Evolutionary conservation across 2,797 vertebrate species (phyloP), one percentile per base, ranked within the genome.

Genomic region (Fratercula arctica): DNA sequence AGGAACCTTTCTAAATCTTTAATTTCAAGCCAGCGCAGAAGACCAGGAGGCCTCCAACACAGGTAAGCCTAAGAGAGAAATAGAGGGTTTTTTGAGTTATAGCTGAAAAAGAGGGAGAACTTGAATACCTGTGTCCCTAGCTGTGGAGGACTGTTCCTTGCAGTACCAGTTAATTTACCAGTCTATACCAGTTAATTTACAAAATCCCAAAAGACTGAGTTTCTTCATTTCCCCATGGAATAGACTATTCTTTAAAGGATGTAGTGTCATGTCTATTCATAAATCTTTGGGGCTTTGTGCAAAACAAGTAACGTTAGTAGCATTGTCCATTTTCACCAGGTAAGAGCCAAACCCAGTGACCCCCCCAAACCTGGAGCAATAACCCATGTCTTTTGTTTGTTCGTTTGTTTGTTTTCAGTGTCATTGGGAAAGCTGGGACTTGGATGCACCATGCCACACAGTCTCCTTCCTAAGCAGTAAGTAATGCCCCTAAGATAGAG

Each of bases 381-480:
- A 88, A 66, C 3, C 21, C 11, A 13, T 56, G 21, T 66, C 19
- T 74, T 78, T 68, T 59, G 13, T 41, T 72, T 67, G 25, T 61
- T 51, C 26, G 25, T 24, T 79, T 46, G 11, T 45, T 91, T 84
- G 29, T 54, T 95, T 93, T 59, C 89, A 91, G 50, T 5, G 2
- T 84, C 31, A 45, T 21, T n/a, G 53, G 59, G 69, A 93, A 90
- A 92, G 43, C 84, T 51, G 45, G 37, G 66, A 76, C 54, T 39
- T 39, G 18, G 14, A 64, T 28, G 24, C 3, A 60, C 16, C 59
- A 14, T 28, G 3, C 31, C 23, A 43, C 43, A 2, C 16, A 15
- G 17, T 37, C 46, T 87, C n/a, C 67, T 57, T 45, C 60, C 57
- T 66, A 57, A 89, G 29, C 57, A 75, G 75, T 77, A 76, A 92